Base-by-base conservation (phyloP, 2,797 vertebrate species). In the Hippocampus kuda region DNA sequence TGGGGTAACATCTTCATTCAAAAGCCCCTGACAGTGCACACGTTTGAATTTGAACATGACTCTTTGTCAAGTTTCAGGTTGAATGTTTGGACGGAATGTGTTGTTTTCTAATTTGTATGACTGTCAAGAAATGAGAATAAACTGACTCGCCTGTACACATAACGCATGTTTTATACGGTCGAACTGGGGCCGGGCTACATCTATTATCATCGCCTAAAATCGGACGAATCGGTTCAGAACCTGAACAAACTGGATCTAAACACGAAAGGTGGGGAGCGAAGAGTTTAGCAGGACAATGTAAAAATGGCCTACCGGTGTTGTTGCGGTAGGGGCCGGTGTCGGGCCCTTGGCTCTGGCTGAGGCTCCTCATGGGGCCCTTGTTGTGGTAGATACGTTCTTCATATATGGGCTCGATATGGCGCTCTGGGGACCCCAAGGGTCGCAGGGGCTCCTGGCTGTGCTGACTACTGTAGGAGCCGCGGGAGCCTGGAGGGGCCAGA, bases 321-420 rank as follows among this genome's bases (percentile, higher is more conserved):
- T 95, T 98, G 81, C 94, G 93, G 63, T 94, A 96, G 68, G 95
- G 92, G 83, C 94, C 93, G 81, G 94, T 87, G 83, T 94, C 92
- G 34, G 97, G 93, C 81, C 94, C 95, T 85, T 98, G 95, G 88
- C 94, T 93, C 92, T 99, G 97, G 89, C 94, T 96, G 68, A 98
- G 91, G 88, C 95, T 97, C 90, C 96, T 95, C 94, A 97, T 95
- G 76, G 93, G 95, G 81, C 94, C 93, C 83, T 98, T 98, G 91
- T 97, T 98, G 91, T 96, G 96, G 89, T 97, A 97, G 81, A 97
- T 93, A 68, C 94, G 92, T 81, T 98, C 96, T 88, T 99, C 96
- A 90, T 98, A 97, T 89, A 98, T 97, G 77, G 96, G 95, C 84
- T 98, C 95, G 87, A 98, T 97, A 76, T 98, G 94, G 86, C 97